Evolutionary conservation across 2,888 invertebrate species (phyloP), one percentile per base, ranked within the genome.

Genomic region (Cremastinae sp.): DNA sequence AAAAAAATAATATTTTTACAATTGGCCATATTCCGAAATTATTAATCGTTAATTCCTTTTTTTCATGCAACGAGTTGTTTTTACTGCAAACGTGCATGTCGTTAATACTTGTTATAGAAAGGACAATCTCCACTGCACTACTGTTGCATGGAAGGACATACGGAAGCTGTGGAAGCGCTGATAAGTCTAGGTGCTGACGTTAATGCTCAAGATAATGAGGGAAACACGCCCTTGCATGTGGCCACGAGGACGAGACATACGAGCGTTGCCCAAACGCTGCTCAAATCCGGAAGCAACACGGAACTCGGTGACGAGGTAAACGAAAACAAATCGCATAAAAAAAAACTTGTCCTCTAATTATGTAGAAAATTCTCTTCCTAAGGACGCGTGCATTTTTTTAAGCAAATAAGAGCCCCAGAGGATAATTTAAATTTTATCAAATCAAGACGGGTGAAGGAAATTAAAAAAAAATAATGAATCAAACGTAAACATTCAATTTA

Each of bases 231-330:
- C 0, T 91, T 96, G 28, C 96, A 96, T 85, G 91, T 94, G 61
- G 95, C 96, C 0, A 94, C 95, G 0, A 94, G 94, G 80, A 93
- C 94, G 84, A 93, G 95, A 79, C 94, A 95, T 84, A 93, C 95
- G 0, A 93, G 93, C 79, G 91, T 95, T 14, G 95, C 94, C n/a
- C 92, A 93, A 78, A 90, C 93, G 51, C 90, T 96, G 59, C 90
- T 96, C 56, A 94, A 94, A 18, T 91, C 92, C 22, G 94, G 94
- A 9, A 94, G 94, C 56, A 91, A 92, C 68, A 92, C 93, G 0
- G 93, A 94, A 82, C 83, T 91, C 20, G 90, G 92, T 85, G 90
- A 93, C 81, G 83, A 83, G 75, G 83, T 83, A 66, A 22, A 56
- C 16, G 45, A 39, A 45, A 22, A 22, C 22, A 49, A 45, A 12